These are phyloP conservation scores for Scomber japonicus DNA, from an alignment of 2,113 vertebrate genomes.

Conservation along the genomic window DNA sequence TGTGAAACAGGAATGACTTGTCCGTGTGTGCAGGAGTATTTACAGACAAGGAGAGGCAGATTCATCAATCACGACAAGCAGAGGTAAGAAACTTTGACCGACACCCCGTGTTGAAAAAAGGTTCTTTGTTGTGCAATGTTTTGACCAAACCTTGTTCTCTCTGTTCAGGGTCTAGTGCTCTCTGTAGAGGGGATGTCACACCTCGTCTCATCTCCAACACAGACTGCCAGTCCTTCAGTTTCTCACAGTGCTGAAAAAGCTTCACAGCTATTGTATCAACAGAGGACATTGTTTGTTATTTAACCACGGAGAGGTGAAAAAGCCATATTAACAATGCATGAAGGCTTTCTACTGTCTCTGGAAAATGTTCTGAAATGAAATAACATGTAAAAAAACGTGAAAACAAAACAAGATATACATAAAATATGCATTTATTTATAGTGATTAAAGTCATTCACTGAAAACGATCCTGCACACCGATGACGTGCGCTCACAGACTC, in stretches of 20 bases:
- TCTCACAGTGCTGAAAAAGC: neutral
- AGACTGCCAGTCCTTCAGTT: neutral
- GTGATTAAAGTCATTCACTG: slow-evolving; percentile 64
- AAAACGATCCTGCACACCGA: slow-evolving; percentile 50
- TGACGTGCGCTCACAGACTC: slow-evolving; percentile 42
- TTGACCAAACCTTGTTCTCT: neutral
- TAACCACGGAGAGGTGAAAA: neutral
- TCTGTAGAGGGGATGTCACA: neutral
- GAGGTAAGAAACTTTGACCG: slow-evolving; percentile 24
- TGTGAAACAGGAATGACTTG: slow-evolving; percentile 11
- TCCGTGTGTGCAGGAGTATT: slow-evolving; percentile 10
- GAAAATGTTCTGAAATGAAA: neutral
- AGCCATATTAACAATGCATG: slow-evolving; percentile 3
- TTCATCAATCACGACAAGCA: slow-evolving; percentile 24
- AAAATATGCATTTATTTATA: slow-evolving; percentile 84
- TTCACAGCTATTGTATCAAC: neutral
- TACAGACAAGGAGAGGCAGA: neutral
- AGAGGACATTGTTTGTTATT: neutral
- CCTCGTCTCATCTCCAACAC: neutral
- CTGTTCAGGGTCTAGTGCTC: slow-evolving; percentile 11
- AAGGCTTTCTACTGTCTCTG: neutral
- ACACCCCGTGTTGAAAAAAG: neutral
- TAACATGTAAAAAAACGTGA: slow-evolving; percentile 1
- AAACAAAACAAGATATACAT: slow-evolving; percentile 50
- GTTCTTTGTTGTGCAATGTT: neutral